phyloP scores from a whole-genome alignment of 30 jellyfish, hydroid and myxozoan species.

The Aurelia aurita complex sp. Pacific region DNA sequence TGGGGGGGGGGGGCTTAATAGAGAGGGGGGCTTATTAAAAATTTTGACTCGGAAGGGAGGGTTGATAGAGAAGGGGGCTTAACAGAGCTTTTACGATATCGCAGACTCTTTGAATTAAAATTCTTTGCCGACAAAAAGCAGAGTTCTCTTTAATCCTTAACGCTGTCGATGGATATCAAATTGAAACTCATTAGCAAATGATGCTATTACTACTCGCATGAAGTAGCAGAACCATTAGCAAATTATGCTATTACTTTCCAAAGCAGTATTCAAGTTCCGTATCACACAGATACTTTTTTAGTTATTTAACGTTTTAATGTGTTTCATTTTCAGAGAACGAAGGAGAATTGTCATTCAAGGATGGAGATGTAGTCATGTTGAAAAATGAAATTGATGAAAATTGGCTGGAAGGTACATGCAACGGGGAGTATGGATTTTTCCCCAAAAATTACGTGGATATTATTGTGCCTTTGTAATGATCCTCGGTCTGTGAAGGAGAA shows the following conservation, averaged over 20 bases:
- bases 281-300: background rate
- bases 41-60: too few relatives aligned
- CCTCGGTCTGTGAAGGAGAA: background rate
- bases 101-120: too few relatives aligned
- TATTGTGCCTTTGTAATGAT: slow-evolving; percentile 78
- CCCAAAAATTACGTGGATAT: slow-evolving; percentile 96
- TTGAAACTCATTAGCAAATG: background rate
- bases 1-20: too few relatives aligned
- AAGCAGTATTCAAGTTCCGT: background rate
- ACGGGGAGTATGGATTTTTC: slow-evolving; percentile 89
- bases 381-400: slow-evolving; percentile 92
- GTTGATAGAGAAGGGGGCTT: too few relatives aligned
- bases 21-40: too few relatives aligned
- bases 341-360: slow-evolving; percentile 89
- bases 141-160: too few relatives aligned
- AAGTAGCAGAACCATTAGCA: background rate
- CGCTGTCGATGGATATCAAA: too few relatives aligned
- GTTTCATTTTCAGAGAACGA: slow-evolving; percentile 81
- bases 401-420: slow-evolving; percentile 90
- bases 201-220: background rate
- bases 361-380: slow-evolving; percentile 82
- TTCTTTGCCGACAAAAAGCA: too few relatives aligned
- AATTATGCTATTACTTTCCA: background rate
- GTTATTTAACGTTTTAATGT: background rate
- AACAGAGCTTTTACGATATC: too few relatives aligned